These are phyloP conservation scores for Melanerpes aurifrons DNA, from an alignment of 2,113 vertebrate species.

Conservation along the genomic window DNA sequence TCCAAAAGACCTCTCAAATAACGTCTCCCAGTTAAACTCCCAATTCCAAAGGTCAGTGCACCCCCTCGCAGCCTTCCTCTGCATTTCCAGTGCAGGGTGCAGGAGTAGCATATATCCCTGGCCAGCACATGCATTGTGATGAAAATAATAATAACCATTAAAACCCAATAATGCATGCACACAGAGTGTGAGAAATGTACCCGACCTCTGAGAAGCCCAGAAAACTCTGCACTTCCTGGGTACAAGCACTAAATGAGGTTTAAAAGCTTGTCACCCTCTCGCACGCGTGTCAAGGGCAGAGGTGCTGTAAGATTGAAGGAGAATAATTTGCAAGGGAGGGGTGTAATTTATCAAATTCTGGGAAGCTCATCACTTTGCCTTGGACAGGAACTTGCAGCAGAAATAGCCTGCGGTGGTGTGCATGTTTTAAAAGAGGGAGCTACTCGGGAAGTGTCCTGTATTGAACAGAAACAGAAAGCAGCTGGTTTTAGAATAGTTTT, in stretches of 20 bases:
- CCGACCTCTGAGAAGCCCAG: not conserved
- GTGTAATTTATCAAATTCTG: constrained; percentile 5
- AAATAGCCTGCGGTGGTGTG: not conserved
- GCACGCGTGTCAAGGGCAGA: not conserved
- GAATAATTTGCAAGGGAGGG: not conserved
- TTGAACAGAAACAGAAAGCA: not conserved
- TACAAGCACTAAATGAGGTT: not conserved
- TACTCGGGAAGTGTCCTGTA: not conserved
- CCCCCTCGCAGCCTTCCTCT: not conserved
- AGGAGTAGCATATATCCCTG: not conserved
- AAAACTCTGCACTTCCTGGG: not conserved
- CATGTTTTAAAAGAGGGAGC: not conserved
- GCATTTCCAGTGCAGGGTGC: not conserved
- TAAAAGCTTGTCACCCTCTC: not conserved
- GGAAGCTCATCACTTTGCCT: not conserved
- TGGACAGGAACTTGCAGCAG: not conserved
- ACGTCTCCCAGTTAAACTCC: not conserved
- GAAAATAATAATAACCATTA: not conserved
- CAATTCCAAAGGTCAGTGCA: not conserved
- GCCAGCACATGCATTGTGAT: not conserved
- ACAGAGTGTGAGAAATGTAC: not conserved
- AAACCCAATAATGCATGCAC: not conserved
- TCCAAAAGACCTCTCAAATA: not conserved
- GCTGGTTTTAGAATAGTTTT: not conserved
- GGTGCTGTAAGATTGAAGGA: not conserved